Evolutionary conservation across 1,140 invertebrate genomes (phyloP).

Genomic region (Brachionus rubens): DNA sequence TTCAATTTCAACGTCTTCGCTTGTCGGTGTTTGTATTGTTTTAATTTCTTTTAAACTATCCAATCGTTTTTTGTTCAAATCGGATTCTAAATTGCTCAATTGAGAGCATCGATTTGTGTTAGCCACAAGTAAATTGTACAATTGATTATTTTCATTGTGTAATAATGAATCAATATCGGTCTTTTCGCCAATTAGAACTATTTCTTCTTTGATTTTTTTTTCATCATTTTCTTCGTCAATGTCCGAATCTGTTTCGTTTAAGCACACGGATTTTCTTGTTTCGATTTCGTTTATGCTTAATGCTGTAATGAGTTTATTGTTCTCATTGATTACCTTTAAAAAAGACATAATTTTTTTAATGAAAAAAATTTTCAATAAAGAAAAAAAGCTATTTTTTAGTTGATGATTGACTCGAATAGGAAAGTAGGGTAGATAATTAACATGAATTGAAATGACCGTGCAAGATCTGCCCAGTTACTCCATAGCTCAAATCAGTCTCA

Average conservation of each 20-base stretch:
- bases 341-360: no score
- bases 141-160: slow-evolving; percentile 35
- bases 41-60: background rate
- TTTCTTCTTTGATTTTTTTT: slow-evolving; percentile 40
- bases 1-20: background rate
- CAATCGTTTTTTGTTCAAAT: slow-evolving; percentile 8
- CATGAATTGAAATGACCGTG: no score
- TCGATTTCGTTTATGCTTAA: slow-evolving; percentile 43
- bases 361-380: no score
- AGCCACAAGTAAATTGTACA: slow-evolving; percentile 21
- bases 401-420: no score
- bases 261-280: background rate
- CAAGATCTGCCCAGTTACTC: no score
- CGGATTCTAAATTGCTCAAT: slow-evolving; percentile 1
- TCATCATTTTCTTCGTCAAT: slow-evolving; percentile 1
- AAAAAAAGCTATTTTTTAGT: no score
- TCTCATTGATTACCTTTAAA: background rate
- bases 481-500: no score
- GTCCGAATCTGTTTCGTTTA: background rate
- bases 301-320: slow-evolving; percentile 30
- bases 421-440: no score
- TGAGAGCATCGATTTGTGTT: background rate
- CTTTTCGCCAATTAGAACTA: slow-evolving; percentile 43
- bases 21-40: background rate
- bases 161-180: slow-evolving; percentile 18